Evolutionary conservation across 2,113 vertebrate genomes (phyloP).

Genomic region (Rhombomys opimus): DNA sequence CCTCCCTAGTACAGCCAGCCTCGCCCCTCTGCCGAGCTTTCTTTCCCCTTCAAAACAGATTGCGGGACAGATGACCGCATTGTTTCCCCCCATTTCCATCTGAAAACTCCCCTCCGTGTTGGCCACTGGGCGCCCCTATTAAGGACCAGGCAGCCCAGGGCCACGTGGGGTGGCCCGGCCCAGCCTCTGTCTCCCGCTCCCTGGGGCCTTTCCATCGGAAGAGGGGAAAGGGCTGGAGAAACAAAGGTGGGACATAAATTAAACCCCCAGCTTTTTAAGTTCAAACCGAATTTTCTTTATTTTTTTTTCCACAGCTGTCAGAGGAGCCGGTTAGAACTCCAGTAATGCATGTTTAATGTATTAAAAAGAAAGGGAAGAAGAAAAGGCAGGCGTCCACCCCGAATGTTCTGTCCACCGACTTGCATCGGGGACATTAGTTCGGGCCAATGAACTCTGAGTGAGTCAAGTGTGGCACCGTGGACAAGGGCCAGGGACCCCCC

Average conservation of each 20-base stretch:
- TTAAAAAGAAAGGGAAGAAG: constrained; percentile 76
- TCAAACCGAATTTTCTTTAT: constrained; percentile 90
- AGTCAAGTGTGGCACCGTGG: constrained; percentile 89
- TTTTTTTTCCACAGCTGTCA: constrained; percentile 89
- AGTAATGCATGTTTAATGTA: constrained; percentile 91
- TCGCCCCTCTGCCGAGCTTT: constrained; percentile 67
- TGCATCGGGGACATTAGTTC: constrained; percentile 89
- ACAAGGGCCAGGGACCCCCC: constrained; percentile 88
- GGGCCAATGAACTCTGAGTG: constrained; percentile 88
- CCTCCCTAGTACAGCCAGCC: constrained; percentile 84
- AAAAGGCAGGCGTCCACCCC: constrained; percentile 76
- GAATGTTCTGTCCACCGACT: constrained; percentile 85
- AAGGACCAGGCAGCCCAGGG: constrained; percentile 82
- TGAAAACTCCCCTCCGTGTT: constrained; percentile 88
- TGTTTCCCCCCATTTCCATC: constrained; percentile 90
- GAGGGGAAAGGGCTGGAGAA: constrained; percentile 83
- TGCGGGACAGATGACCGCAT: constrained; percentile 90
- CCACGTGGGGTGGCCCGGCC: constrained; percentile 88
- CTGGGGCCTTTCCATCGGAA: constrained; percentile 86
- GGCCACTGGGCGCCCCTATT: constrained; percentile 86
- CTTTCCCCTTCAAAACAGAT: constrained; percentile 86
- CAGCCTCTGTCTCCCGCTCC: constrained; percentile 86
- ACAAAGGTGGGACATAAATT: constrained; percentile 90
- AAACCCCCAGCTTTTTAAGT: constrained; percentile 86
- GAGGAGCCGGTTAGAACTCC: constrained; percentile 82